These are phyloP conservation scores for Ligdia adustata DNA, from an alignment of 2,888 invertebrate genomes.

Conservation along the genomic window DNA sequence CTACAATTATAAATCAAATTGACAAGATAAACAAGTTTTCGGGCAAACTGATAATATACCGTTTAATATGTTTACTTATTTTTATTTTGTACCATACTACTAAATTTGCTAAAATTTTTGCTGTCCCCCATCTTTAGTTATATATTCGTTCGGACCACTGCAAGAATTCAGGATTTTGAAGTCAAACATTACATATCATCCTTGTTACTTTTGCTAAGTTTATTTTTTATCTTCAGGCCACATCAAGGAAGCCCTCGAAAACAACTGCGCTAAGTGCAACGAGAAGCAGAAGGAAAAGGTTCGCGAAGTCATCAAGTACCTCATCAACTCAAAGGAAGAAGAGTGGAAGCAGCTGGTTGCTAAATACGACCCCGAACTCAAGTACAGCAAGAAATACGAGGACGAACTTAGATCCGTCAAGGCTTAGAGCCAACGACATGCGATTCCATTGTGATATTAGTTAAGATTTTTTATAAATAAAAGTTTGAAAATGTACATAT, in stretches of 20 bases:
- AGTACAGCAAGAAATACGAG: constrained; percentile 58
- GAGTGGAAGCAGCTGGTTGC: constrained; percentile 49
- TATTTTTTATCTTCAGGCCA: constrained; percentile 45
- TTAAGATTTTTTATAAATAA: constrained; percentile 6
- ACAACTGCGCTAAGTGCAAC: constrained; percentile 44
- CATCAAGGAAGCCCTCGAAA: constrained; percentile 54
- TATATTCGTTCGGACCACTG: neutral
- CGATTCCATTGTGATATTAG: constrained; percentile 7
- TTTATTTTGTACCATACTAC: too few relatives aligned
- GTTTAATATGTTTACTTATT: too few relatives aligned
- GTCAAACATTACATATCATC: neutral
- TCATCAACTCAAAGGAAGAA: constrained; percentile 55
- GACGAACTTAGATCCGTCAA: constrained; percentile 46
- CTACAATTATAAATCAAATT: too few relatives aligned
- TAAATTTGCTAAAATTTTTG: too few relatives aligned
- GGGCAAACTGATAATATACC: too few relatives aligned
- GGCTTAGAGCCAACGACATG: neutral
- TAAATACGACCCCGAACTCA: constrained; percentile 60
- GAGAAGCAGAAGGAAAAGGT: constrained; percentile 48
- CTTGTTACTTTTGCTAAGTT: constrained; percentile 17
- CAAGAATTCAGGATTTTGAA: neutral
- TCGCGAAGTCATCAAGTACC: constrained; percentile 50
- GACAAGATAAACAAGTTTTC: too few relatives aligned
- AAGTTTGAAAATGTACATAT: neutral
- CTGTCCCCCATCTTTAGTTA: too few relatives aligned